These are phyloP conservation scores for Tineola bisselliella DNA, from an alignment of 2,888 invertebrate genomes.

Conservation along the genomic window DNA sequence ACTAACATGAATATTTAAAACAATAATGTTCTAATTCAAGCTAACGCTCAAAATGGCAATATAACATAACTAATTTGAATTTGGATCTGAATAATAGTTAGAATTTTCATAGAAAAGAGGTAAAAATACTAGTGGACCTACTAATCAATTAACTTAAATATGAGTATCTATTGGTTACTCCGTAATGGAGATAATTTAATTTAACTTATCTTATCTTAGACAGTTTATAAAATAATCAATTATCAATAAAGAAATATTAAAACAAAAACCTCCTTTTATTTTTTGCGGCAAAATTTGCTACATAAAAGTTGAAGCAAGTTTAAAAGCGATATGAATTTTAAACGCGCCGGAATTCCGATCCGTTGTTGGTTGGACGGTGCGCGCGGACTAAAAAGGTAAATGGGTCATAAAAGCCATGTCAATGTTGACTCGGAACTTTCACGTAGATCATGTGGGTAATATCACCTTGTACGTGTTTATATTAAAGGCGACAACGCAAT, in stretches of 20 bases:
- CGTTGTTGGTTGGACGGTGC: background rate
- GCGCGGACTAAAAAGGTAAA: conserved; percentile 46
- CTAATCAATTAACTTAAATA: too few species aligned
- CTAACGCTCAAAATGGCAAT: background rate
- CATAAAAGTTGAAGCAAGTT: conserved; percentile 10
- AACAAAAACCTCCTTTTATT: background rate
- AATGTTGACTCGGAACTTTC: conserved; percentile 38
- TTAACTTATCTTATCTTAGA: too few species aligned
- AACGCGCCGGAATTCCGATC: conserved; percentile 42
- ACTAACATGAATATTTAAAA: background rate
- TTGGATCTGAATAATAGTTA: background rate
- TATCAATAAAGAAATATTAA: background rate
- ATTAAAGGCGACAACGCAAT: background rate
- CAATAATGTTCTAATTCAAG: background rate
- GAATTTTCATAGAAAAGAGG: too few species aligned
- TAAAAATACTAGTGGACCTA: too few species aligned
- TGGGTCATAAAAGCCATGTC: conserved; percentile 60
- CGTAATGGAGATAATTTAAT: too few species aligned
- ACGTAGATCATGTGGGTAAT: conserved; percentile 12
- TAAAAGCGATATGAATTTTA: conserved; percentile 22
- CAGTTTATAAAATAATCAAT: background rate
- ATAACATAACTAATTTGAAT: background rate
- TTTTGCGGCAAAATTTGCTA: background rate
- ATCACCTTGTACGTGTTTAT: background rate
- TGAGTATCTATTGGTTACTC: too few species aligned